Percentiles rank a stretch among this genome's conserved stretches.
These are phyloP conservation scores for Bryconaethiops microstoma DNA, from an alignment of 2,797 vertebrate species.

Conservation along the genomic window DNA sequence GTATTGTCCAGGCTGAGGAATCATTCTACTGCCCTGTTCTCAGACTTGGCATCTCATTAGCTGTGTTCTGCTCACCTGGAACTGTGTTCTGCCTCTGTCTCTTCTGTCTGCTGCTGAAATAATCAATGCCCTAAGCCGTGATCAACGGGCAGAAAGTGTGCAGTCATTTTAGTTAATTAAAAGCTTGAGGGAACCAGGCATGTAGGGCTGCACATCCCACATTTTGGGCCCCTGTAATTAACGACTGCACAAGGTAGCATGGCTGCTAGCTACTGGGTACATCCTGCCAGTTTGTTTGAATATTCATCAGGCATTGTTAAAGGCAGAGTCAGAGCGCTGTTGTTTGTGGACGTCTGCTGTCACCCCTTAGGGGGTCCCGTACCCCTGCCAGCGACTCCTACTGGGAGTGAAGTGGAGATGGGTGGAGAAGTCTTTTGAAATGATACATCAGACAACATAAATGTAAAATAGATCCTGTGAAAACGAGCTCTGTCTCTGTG, in stretches of 20 bases:
- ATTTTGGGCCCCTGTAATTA: constrained; percentile 78
- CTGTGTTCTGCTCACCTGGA: constrained; percentile 62
- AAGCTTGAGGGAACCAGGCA: constrained; percentile 77
- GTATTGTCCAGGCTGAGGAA: constrained; percentile 20
- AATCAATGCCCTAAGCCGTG: constrained; percentile 75
- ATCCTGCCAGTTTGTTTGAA: constrained; percentile 69
- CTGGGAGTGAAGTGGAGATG: constrained; percentile 57
- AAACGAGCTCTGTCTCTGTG: constrained; percentile 10
- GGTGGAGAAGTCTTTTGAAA: constrained; percentile 31
- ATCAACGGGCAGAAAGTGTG: constrained; percentile 76
- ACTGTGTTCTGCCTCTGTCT: constrained; percentile 49
- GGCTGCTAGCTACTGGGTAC: constrained; percentile 73
- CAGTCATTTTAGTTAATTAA: constrained; percentile 82
- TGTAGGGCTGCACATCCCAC: constrained; percentile 67
- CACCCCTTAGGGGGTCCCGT: constrained; percentile 62
- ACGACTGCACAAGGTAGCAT: constrained; percentile 72
- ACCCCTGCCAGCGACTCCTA: constrained; percentile 59
- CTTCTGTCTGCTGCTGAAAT: constrained; percentile 61
- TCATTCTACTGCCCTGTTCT: constrained; percentile 49
- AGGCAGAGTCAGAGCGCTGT: constrained; percentile 57
- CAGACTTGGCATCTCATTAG: constrained; percentile 60
- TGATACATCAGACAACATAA: constrained; percentile 22
- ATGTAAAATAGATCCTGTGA: constrained; percentile 13
- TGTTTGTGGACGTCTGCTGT: constrained; percentile 70
- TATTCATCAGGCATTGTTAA: constrained; percentile 81